phyloP scores from a whole-genome alignment of 2,797 vertebrate genomes.

The Merluccius polli region DNA sequence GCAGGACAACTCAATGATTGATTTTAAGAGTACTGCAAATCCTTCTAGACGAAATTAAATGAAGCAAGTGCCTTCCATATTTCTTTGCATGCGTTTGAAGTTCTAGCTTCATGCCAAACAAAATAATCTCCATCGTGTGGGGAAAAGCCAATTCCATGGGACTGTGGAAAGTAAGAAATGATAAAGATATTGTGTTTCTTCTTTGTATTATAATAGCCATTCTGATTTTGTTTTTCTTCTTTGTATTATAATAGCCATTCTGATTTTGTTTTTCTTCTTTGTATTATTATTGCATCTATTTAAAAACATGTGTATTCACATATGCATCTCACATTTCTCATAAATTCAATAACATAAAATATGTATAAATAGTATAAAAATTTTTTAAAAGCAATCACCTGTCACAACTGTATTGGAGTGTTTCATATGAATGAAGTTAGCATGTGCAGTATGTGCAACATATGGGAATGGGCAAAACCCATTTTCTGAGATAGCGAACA shows the following conservation, averaged over 20 bases:
- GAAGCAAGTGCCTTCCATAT: background rate
- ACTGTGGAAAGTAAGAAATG: background rate
- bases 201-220: background rate
- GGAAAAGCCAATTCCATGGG: too few species aligned
- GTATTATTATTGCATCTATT: too few species aligned
- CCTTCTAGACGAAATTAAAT: background rate
- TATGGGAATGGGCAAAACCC: background rate
- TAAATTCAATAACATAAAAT: too few species aligned
- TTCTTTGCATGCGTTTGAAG: background rate
- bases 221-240: background rate
- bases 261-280: too few species aligned
- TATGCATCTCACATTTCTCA: too few species aligned
- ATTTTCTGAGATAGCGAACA: slow-evolving; percentile 43
- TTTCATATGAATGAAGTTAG: background rate
- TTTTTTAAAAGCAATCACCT: background rate
- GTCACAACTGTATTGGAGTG: background rate
- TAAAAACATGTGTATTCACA: too few species aligned
- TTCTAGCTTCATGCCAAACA: background rate
- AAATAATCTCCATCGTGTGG: background rate
- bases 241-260: background rate
- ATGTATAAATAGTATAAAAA: background rate
- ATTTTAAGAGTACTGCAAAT: background rate
- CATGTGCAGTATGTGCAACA: background rate
- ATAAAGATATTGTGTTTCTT: too few species aligned
- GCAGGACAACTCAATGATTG: background rate